Percentiles rank a stretch among this genome's conserved stretches.
These are phyloP conservation scores for Micropoecilia bifurca DNA, from an alignment of 2,797 vertebrate genomes.

Conservation along the genomic window DNA sequence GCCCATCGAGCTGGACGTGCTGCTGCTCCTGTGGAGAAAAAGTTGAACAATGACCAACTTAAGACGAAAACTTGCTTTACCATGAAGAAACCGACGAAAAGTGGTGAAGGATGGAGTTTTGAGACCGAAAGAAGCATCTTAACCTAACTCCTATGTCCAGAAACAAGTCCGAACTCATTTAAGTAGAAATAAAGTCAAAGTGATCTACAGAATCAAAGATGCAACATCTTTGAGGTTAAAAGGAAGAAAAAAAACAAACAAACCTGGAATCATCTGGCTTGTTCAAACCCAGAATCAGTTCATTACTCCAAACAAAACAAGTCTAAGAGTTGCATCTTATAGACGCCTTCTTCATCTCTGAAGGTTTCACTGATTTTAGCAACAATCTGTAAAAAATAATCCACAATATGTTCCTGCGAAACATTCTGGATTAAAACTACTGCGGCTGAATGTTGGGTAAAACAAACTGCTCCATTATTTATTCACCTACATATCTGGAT, in stretches of 20 bases:
- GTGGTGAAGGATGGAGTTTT: neutral
- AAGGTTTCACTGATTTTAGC: neutral
- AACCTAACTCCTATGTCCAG: neutral
- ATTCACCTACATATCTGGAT: neutral
- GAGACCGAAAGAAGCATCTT: neutral
- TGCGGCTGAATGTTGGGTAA: neutral
- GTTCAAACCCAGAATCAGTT: neutral
- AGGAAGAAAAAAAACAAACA: neutral
- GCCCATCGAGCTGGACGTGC: slow-evolving; percentile 87
- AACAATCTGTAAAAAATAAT: neutral
- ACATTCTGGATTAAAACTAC: neutral
- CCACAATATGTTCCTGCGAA: neutral
- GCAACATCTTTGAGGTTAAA: neutral
- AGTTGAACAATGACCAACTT: neutral
- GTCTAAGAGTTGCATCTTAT: neutral
- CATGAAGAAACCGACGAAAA: neutral
- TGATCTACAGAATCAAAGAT: neutral
- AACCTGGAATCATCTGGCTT: neutral
- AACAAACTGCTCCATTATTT: neutral
- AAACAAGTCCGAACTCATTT: neutral
- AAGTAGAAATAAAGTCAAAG: too few relatives aligned
- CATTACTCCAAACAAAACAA: neutral
- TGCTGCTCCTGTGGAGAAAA: slow-evolving; percentile 86
- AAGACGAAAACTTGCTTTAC: neutral
- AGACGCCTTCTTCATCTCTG: neutral